A percentile compares a stretch with the other conserved stretches of the same genome.
Conservation (phyloP, 2,888 invertebrate species). For the Tenthredo mesomela region DNA sequence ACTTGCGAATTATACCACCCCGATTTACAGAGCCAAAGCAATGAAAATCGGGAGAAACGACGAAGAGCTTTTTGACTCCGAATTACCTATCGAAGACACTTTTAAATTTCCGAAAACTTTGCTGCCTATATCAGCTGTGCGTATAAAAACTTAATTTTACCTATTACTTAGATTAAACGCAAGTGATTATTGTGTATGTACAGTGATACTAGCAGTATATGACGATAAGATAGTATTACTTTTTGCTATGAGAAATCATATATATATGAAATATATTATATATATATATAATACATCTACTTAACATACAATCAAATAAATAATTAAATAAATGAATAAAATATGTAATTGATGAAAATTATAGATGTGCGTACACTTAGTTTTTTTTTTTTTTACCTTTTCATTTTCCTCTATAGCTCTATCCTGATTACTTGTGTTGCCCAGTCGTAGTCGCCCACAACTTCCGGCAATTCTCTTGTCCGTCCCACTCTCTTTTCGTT, state of each 20-base stretch:
- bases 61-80: not conserved
- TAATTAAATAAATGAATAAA: slow-evolving; percentile 2
- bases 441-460: not conserved
- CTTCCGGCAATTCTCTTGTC: slow-evolving; percentile 17
- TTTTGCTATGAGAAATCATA: slow-evolving; percentile 54
- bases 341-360: not conserved
- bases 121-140: not conserved
- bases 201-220: slow-evolving; percentile 65
- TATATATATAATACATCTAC: slow-evolving; percentile 32
- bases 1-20: not conserved
- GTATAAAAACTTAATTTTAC: slow-evolving; percentile 42
- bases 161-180: slow-evolving; percentile 24
- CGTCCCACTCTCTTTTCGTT: not conserved
- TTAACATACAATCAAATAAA: slow-evolving; percentile 18
- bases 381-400: not conserved
- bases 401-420: not conserved
- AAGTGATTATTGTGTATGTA: slow-evolving; percentile 44
- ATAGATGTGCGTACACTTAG: not conserved
- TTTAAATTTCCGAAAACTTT: not conserved
- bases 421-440: not conserved
- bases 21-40: not conserved
- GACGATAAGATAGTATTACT: slow-evolving; percentile 64
- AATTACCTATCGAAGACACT: not conserved
- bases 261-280: slow-evolving; percentile 40
- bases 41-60: not conserved